Conservation (phyloP, 30 jellyfish, hydroid and myxozoan species). For the Aurelia aurita complex sp. Pacific region DNA sequence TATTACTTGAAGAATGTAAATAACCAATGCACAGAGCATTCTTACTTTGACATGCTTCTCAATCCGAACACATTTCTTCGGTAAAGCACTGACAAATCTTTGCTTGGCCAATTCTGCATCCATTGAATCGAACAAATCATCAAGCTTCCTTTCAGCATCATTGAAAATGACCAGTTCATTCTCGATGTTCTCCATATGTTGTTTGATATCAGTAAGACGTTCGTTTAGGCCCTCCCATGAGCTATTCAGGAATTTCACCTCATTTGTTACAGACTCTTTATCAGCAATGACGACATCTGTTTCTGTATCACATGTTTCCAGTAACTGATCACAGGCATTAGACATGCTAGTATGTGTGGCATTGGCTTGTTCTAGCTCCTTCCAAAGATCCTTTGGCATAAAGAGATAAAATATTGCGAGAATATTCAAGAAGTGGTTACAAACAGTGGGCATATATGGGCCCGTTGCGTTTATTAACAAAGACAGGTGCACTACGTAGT, state of each 20-base stretch:
- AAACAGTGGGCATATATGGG: too few species aligned
- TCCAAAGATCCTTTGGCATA: constrained; percentile 62
- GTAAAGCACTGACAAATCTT: constrained; percentile 70
- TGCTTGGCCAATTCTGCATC: constrained; percentile 43
- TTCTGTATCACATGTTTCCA: constrained; percentile 70
- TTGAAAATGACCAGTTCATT: constrained; percentile 35
- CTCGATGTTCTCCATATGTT: constrained; percentile 48
- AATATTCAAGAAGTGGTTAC: too few species aligned
- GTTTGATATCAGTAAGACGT: constrained; percentile 47
- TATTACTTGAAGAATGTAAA: too few species aligned
- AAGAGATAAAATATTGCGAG: background rate
- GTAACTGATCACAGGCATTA: constrained; percentile 20
- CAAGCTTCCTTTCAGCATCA: constrained; percentile 65
- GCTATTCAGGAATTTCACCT: constrained; percentile 41
- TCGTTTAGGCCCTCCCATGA: constrained; percentile 68
- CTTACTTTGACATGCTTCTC: constrained; percentile 64
- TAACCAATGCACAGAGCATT: too few species aligned
- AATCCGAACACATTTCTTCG: constrained; percentile 64
- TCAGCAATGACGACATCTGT: constrained; percentile 72
- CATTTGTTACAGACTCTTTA: constrained; percentile 60
- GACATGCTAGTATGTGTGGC: constrained; percentile 50
- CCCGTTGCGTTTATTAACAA: too few species aligned
- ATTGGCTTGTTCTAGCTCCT: constrained; percentile 59
- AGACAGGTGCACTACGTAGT: too few species aligned
- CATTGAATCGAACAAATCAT: constrained; percentile 45